These are phyloP conservation scores for Chromis chromis DNA, from an alignment of 2,797 vertebrate genomes.

Conservation along the genomic window DNA sequence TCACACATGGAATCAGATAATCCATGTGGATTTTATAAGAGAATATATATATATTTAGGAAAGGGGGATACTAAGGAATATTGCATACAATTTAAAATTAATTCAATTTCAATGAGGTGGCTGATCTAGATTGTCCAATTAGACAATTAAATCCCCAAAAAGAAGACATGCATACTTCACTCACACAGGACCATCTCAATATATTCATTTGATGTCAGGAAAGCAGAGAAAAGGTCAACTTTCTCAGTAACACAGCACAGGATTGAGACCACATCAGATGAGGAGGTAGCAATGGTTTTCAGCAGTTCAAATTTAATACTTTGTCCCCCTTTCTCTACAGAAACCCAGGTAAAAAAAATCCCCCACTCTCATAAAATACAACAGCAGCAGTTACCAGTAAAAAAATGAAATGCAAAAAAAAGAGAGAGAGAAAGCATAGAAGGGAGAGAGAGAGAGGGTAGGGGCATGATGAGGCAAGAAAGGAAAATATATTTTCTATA, in stretches of 20 bases:
- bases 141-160: background rate
- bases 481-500: slow-evolving; percentile 85
- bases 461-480: slow-evolving; percentile 72
- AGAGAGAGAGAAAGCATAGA: slow-evolving; percentile 73
- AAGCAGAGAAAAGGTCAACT: slow-evolving; percentile 14
- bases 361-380: slow-evolving; percentile 96
- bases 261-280: slow-evolving; percentile 80
- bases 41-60: slow-evolving; percentile 1
- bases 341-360: slow-evolving; percentile 97
- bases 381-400: slow-evolving; percentile 98
- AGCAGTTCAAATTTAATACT: slow-evolving; percentile 90
- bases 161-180: slow-evolving; percentile 12
- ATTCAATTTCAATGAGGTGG: background rate
- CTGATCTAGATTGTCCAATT: slow-evolving; percentile 12
- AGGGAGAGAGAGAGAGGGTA: slow-evolving; percentile 57
- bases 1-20: slow-evolving; percentile 1
- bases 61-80: background rate
- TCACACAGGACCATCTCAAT: slow-evolving; percentile 32
- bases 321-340: slow-evolving; percentile 91
- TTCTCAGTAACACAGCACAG: slow-evolving; percentile 46
- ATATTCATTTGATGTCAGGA: slow-evolving; percentile 28
- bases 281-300: slow-evolving; percentile 85
- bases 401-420: slow-evolving; percentile 90
- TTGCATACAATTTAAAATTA: slow-evolving; percentile 20
- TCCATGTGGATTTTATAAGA: background rate